Conservation (phyloP, 2,888 invertebrate species). For the Cantharis flavilabris region DNA sequence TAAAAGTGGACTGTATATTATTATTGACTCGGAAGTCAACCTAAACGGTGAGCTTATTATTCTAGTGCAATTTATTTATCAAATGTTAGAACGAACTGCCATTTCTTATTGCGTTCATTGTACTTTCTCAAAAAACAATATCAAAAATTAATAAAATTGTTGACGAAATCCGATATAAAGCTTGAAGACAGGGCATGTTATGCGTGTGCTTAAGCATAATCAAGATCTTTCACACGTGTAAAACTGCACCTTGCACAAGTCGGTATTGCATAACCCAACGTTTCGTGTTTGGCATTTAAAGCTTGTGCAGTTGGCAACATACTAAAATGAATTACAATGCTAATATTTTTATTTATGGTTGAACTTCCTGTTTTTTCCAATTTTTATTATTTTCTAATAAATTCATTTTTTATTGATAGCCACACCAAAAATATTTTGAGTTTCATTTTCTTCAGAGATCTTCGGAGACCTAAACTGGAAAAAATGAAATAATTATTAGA, state of each 20-base stretch:
- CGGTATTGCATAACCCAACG: neutral
- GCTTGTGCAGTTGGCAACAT: neutral
- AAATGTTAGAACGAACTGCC: neutral
- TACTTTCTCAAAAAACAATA: neutral
- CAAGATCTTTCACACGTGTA: slow-evolving; percentile 1
- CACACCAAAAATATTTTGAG: too few relatives aligned
- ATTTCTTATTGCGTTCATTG: neutral
- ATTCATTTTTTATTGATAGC: too few relatives aligned
- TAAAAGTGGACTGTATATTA: neutral
- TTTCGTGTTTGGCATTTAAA: slow-evolving; percentile 1
- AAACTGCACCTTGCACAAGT: slow-evolving; percentile 2
- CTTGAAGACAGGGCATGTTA: neutral
- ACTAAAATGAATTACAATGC: neutral
- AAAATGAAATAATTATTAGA: neutral
- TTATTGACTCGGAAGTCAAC: neutral
- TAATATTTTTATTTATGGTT: neutral
- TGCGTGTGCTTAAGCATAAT: neutral
- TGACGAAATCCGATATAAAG: neutral
- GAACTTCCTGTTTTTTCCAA: too few relatives aligned
- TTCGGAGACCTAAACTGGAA: neutral
- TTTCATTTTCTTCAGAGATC: too few relatives aligned
- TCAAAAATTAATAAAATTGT: neutral
- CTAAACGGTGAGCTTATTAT: neutral
- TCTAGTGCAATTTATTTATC: neutral
- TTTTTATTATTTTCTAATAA: too few relatives aligned